Conservation (phyloP, 2,888 invertebrate species). For the Eristalis intricaria region DNA sequence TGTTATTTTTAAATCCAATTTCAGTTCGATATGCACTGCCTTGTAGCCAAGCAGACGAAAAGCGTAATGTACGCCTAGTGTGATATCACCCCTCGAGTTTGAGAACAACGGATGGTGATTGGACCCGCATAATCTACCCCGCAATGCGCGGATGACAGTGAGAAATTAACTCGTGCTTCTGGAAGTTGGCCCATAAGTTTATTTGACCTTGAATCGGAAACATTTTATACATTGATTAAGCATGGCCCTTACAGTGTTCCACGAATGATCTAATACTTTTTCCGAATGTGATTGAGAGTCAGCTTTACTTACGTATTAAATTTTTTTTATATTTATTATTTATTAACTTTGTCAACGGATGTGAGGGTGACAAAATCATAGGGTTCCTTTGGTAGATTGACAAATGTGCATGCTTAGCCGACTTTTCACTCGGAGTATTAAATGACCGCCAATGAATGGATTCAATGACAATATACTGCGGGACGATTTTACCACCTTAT, state of each 20-base stretch:
- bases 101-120: not conserved
- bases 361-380: not conserved
- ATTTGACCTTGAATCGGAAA: too few relatives aligned
- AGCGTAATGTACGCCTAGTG: not conserved
- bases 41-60: not conserved
- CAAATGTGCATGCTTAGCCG: not conserved
- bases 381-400: not conserved
- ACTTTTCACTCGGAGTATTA: too few relatives aligned
- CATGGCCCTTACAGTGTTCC: slow-evolving; percentile 5
- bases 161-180: slow-evolving; percentile 4
- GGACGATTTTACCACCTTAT: not conserved
- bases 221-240: slow-evolving; percentile 1
- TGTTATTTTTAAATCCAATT: not conserved
- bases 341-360: not conserved
- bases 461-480: not conserved
- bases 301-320: not conserved
- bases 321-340: slow-evolving; percentile 44
- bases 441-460: not conserved
- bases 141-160: slow-evolving; percentile 6
- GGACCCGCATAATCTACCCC: not conserved
- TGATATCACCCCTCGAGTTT: not conserved
- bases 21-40: not conserved
- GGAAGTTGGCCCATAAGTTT: slow-evolving; percentile 19
- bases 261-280: not conserved
- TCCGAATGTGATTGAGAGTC: not conserved